Evolutionary conservation across 2,797 vertebrate genomes (phyloP).

Genomic region (Perodicticus potto): DNA sequence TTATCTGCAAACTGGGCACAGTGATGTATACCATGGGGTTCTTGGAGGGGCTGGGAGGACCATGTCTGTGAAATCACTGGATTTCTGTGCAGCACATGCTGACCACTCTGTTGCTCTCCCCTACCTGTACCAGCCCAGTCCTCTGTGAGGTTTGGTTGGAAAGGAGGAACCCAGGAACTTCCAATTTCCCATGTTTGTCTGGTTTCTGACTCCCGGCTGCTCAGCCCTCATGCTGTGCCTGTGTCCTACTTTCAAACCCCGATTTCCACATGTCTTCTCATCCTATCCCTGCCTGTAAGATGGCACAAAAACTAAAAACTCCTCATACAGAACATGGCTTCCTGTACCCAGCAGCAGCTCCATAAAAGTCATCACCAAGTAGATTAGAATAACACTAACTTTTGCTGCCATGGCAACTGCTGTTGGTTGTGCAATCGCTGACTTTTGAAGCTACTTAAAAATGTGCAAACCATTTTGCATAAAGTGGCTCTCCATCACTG

Average conservation of each 20-base stretch:
- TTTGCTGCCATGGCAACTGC: constrained; percentile 69
- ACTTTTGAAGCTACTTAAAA: constrained; percentile 68
- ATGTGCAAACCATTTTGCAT: neutral
- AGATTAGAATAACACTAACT: constrained; percentile 47
- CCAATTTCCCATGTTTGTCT: neutral
- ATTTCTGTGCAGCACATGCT: neutral
- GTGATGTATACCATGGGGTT: neutral
- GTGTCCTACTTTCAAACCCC: neutral
- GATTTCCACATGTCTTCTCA: neutral
- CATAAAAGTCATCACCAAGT: neutral
- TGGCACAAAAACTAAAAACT: neutral
- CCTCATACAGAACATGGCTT: neutral
- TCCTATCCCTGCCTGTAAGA: neutral
- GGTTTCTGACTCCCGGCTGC: neutral
- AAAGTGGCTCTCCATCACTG: constrained; percentile 7
- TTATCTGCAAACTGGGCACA: neutral
- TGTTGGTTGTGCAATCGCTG: neutral
- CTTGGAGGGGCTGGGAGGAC: neutral
- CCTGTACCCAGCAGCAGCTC: neutral
- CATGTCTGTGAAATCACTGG: rapidly evolving
- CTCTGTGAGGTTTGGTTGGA: neutral
- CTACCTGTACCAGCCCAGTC: neutral
- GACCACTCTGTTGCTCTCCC: rapidly evolving
- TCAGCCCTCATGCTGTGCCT: neutral
- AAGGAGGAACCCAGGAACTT: neutral